A percentile compares a stretch with the other conserved stretches of the same genome.
Conservation (phyloP, 2,797 vertebrate species). For the Danio aesculapii region DNA sequence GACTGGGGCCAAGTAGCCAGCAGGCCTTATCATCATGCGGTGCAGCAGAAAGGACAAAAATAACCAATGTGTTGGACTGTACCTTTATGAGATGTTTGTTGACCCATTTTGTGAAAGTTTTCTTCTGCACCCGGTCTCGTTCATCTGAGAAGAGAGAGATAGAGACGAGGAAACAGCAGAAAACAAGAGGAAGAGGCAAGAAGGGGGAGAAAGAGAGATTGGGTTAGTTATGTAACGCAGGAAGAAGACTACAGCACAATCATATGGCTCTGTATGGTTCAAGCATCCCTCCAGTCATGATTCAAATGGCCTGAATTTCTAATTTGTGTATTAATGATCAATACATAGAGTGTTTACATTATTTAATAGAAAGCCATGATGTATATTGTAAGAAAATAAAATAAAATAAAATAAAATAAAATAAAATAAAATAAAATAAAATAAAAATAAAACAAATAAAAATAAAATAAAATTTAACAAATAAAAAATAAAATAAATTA, state of each 20-base stretch:
- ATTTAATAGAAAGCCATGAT: background rate
- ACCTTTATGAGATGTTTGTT: constrained; percentile 99
- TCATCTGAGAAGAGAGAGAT: constrained; percentile 85
- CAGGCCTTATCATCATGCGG: constrained; percentile 24
- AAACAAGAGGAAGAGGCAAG: constrained; percentile 4
- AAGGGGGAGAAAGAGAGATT: constrained; percentile 14
- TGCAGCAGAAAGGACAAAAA: constrained; percentile 35
- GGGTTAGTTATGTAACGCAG: constrained; percentile 61
- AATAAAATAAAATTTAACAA: no score
- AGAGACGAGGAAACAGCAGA: constrained; percentile 10
- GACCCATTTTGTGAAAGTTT: constrained; percentile 99
- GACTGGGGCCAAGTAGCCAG: background rate
- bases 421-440: no score
- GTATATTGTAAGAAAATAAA: no score
- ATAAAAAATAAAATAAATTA: no score
- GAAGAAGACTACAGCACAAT: constrained; percentile 31
- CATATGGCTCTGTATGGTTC: constrained; percentile 42
- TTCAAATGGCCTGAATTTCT: constrained; percentile 7
- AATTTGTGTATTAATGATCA: background rate
- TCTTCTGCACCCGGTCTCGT: constrained; percentile 98
- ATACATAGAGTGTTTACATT: background rate
- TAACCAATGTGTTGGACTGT: constrained; percentile 48
- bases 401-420: no score
- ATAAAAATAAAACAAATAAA: no score
- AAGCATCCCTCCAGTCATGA: constrained; percentile 4